Conservation (phyloP, 2,888 invertebrate genomes). For the Lepeophtheirus nordmannii region DNA sequence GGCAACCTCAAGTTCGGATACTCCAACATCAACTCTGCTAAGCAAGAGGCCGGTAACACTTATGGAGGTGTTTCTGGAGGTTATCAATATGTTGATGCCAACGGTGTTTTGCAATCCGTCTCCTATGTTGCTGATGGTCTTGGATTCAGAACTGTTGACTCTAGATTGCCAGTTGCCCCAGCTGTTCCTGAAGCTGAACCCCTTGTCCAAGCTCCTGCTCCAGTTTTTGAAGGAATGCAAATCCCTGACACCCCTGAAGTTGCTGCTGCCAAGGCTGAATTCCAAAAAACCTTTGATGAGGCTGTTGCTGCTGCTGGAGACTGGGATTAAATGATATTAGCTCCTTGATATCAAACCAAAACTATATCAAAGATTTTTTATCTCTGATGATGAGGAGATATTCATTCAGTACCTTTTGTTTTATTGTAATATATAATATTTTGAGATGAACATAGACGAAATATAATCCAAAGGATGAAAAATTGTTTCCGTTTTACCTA, state of each 20-base stretch:
- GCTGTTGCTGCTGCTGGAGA: background rate
- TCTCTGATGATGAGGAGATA: background rate
- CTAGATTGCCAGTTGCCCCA: conserved; percentile 20
- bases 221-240: conserved; percentile 1
- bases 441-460: conserved; percentile 6
- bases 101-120: conserved; percentile 8
- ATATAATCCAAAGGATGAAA: background rate
- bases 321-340: background rate
- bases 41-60: conserved; percentile 17
- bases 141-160: conserved; percentile 15
- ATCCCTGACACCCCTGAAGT: conserved; percentile 21
- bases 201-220: conserved; percentile 5
- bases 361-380: background rate
- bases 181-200: background rate
- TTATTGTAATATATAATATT: background rate
- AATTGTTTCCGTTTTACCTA: too few species aligned
- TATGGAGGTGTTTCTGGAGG: conserved; percentile 19
- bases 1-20: conserved; percentile 21
- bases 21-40: conserved; percentile 23
- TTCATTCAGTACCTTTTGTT: conserved; percentile 2
- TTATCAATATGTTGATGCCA: conserved; percentile 20
- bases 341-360: background rate
- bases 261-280: conserved; percentile 20
- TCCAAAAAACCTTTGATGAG: conserved; percentile 18
- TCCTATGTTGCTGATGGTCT: conserved; percentile 20